Base-by-base conservation (phyloP, 2,113 vertebrate genomes). In the Pycnonotus jocosus region DNA sequence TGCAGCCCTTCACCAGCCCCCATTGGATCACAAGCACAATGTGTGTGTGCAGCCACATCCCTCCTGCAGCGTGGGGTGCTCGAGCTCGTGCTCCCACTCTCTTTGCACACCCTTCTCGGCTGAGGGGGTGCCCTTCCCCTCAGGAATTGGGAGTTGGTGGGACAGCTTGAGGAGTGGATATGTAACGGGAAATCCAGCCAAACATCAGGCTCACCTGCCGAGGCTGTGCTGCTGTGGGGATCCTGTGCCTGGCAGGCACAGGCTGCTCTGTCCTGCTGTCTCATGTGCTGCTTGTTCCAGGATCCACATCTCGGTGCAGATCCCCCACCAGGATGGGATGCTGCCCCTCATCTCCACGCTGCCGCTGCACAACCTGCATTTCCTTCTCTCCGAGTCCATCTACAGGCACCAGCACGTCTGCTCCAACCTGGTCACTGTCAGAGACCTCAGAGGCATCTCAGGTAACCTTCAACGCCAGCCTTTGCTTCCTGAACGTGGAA, bases 321-420 rank as follows among this genome's bases (percentile, higher is more conserved):
- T 99, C 88, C 99, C 99, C 12, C 99, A 99, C 86, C 99, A 99
- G 97, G 99, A 99, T 3, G 99, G 99, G 4, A 99, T 99, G 99
- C 98, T 99, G 88, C 99, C 99, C 7, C 98, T 99, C 60, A 98
- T 99, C 95, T 99, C 99, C 92, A 99, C 99, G 40, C 98, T 99
- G 98, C 99, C 99, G 0, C 95, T 99, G 81, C 99, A 99, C 98
- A 99, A 99, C 92, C 97, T 99, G 86, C 99, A 99, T 76, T 99
- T 99, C 95, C 98, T 99, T 22, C 97, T 99, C 30, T 99, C 99
- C 0, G 99, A 99, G 97, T 99, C 99, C 42, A 99, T 99, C 97
- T 99, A 99, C 95, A 98, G 99, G 69, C 99, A 99, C 92, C 99
- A 99, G 92, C 99, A 99, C 0, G 98, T 99, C 97, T 99, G 99